Percentiles rank a stretch among this genome's conserved stretches.
phyloP scores from a whole-genome alignment of 2,888 invertebrate genomes.

The Drosophila glabriapex region DNA sequence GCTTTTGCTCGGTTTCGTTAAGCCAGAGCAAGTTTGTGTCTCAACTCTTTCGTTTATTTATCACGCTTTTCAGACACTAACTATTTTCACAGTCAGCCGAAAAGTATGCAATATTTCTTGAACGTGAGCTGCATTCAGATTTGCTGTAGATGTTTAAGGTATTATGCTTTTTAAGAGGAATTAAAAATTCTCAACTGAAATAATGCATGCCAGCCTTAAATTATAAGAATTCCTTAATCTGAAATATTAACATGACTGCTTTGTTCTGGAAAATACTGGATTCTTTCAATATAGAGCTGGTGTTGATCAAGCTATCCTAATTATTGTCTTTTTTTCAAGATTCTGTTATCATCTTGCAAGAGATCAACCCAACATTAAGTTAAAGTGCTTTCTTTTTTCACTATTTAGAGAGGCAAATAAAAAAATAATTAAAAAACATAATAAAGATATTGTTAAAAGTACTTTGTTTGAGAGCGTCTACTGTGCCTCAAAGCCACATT shows the following conservation, averaged over 20 bases:
- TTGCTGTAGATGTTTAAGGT: not conserved
- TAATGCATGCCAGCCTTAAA: not conserved
- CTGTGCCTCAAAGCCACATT: slow-evolving; percentile 8
- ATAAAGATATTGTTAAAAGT: not conserved
- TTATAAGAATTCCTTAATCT: fast-evolving
- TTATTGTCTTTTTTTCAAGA: not conserved
- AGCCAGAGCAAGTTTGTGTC: slow-evolving; percentile 62
- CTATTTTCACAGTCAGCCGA: not conserved
- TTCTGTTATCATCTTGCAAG: not conserved
- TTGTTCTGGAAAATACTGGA: not conserved
- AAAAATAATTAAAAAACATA: not conserved
- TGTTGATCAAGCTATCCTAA: not conserved
- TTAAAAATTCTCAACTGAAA: not conserved
- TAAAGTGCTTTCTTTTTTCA: not conserved
- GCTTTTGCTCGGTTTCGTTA: slow-evolving; percentile 43
- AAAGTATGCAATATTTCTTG: slow-evolving; percentile 52
- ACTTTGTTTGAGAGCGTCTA: not conserved
- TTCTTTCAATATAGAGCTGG: not conserved
- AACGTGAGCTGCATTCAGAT: fast-evolving
- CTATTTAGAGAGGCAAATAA: not conserved
- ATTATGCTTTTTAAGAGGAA: not conserved
- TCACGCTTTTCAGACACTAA: not conserved
- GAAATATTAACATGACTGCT: not conserved
- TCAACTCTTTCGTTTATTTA: slow-evolving; percentile 60
- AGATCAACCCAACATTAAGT: not conserved